These are phyloP conservation scores for Mionectes olivaceus DNA, from an alignment of 2,797 vertebrate genomes.

Conservation along the genomic window DNA sequence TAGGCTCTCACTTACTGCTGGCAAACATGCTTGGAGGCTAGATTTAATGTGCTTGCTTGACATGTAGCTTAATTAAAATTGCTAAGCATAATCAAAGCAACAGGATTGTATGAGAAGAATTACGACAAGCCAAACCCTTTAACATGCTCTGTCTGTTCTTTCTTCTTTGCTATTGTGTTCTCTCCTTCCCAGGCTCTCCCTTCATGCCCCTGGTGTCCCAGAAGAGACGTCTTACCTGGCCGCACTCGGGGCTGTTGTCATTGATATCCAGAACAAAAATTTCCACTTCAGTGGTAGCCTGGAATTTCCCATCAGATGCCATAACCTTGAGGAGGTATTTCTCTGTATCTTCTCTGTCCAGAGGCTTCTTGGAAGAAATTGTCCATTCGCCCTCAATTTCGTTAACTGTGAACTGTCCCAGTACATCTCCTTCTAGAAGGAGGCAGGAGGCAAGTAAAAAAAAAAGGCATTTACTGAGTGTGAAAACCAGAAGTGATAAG, in stretches of 20 bases:
- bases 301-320: conserved; percentile 94
- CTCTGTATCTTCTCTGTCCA: conserved; percentile 91
- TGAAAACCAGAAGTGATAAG: not conserved
- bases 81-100: conserved; percentile 51
- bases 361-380: conserved; percentile 85
- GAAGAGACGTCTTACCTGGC: conserved; percentile 82
- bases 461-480: not conserved
- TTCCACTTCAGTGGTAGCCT: conserved; percentile 86
- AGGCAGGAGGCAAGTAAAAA: not conserved
- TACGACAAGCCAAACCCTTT: conserved; percentile 23
- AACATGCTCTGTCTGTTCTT: not conserved
- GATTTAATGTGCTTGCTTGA: conserved; percentile 61
- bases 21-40: conserved; percentile 56
- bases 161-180: not conserved
- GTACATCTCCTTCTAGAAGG: conserved; percentile 87
- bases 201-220: not conserved
- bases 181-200: not conserved
- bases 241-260: conserved; percentile 94
- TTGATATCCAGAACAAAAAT: conserved; percentile 94
- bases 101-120: conserved; percentile 42
- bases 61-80: conserved; percentile 63
- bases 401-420: conserved; percentile 90
- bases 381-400: conserved; percentile 89
- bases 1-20: conserved; percentile 31
- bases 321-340: conserved; percentile 88